phyloP scores from a whole-genome alignment of 2,113 vertebrate species.

The Heloderma charlesbogerti region DNA sequence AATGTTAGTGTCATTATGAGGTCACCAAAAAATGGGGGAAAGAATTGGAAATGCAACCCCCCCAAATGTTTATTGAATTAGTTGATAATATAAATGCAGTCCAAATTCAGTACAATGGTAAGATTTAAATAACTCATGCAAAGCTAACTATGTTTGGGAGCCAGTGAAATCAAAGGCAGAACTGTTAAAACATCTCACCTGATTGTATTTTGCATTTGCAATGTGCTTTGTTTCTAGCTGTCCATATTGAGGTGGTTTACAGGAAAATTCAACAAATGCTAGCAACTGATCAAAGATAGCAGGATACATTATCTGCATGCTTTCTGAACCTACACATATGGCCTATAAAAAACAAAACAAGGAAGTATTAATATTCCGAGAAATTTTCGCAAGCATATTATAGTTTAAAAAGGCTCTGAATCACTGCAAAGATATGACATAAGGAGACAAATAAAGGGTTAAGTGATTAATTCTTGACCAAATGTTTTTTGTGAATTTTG shows the following conservation, averaged over 20 bases:
- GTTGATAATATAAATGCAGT: slow-evolving; percentile 44
- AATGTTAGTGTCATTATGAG: slow-evolving; percentile 38
- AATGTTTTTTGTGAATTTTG: not conserved
- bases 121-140: slow-evolving; percentile 44
- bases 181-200: slow-evolving; percentile 81
- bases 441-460: not conserved
- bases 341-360: slow-evolving; percentile 79
- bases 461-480: not conserved
- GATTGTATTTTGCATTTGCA: slow-evolving; percentile 99
- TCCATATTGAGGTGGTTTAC: slow-evolving; percentile 97
- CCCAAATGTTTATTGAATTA: slow-evolving; percentile 20
- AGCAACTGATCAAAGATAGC: slow-evolving; percentile 97
- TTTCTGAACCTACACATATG: slow-evolving; percentile 96
- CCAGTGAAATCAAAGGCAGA: slow-evolving; percentile 37
- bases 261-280: slow-evolving; percentile 97
- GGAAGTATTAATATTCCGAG: not conserved
- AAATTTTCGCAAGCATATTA: slow-evolving; percentile 14
- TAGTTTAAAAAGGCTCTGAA: not conserved
- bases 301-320: slow-evolving; percentile 99
- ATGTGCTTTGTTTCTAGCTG: slow-evolving; percentile 98
- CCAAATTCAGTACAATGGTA: slow-evolving; percentile 28
- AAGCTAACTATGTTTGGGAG: slow-evolving; percentile 22
- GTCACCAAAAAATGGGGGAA: slow-evolving; percentile 16
- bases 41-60: slow-evolving; percentile 36
- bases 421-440: not conserved